Base-by-base conservation (phyloP, 2,797 vertebrate genomes). In the Channa striata region DNA sequence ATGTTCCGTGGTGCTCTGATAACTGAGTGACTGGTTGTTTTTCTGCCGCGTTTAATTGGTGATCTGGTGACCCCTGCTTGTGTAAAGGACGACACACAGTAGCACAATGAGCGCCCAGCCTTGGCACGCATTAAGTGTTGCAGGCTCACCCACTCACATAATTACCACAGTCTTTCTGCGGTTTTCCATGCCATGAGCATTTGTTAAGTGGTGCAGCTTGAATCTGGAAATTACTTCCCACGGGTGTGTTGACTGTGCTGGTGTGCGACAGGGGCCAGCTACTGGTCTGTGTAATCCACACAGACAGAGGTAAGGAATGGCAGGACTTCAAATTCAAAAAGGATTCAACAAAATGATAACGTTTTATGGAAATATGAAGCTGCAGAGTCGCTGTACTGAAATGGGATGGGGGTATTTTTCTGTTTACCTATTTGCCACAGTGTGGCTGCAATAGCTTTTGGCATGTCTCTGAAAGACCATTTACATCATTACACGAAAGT, bases 71-170 rank as follows among this genome's bases (percentile, higher is more conserved):
- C 82, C 86, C 51, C 39, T 54, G 74, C 67, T 78, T 78, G 77
- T 78, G 50, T 63, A 73, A 76, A 59, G 78, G 53, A 72, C 48
- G 78, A 59, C 49, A 64, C 6, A 30, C 68, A 50, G 50, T 19
- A 74, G 74, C 68, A 83, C 59, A 80, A 61, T 67, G 68, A 70
- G 47, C 54, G 61, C 68, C 67, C 57, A 78, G 76, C 70, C 69
- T 76, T 74, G 67, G 61, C 60, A 68, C 72, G 59, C 78, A 70
- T 74, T 66, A 78, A 58, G 71, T 74, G 87, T 59, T 79, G 74
- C 86, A 81, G 80, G 85, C 84, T 84, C 78, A 74, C 89, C 91
- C 88, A 93, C 85, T 36, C 86, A 78, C 62, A 75, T 89, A 88
- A 91, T 90, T 91, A 89, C 75, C 46, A 20, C 68, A 68, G 81